These are phyloP conservation scores for Epicampocera succincta DNA, from an alignment of 2,888 invertebrate genomes.

Conservation along the genomic window DNA sequence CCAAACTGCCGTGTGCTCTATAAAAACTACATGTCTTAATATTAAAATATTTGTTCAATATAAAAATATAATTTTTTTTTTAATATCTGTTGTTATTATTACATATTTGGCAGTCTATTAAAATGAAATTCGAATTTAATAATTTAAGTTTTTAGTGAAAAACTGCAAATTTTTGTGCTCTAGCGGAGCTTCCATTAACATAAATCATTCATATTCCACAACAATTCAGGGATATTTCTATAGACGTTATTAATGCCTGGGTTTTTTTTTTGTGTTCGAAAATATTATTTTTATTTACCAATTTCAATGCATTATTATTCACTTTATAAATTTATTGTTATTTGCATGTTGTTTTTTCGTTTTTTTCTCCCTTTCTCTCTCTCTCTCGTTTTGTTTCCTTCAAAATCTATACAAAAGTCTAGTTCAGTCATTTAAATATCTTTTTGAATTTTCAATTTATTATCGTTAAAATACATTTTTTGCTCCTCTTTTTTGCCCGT, in stretches of 20 bases:
- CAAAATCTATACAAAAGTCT: conserved; percentile 9
- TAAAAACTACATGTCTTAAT: neutral
- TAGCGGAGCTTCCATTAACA: neutral
- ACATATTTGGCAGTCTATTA: conserved; percentile 19
- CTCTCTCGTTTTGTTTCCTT: neutral
- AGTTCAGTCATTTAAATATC: conserved; percentile 40
- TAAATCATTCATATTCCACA: conserved; percentile 39
- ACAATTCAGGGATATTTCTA: neutral
- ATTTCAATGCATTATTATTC: conserved; percentile 53
- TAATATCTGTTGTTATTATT: neutral
- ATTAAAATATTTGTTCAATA: conserved; percentile 11
- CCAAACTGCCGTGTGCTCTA: too few relatives aligned
- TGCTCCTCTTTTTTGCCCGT: neutral
- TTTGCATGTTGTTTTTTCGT: conserved; percentile 10
- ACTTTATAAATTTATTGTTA: conserved; percentile 53
- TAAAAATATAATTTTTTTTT: neutral
- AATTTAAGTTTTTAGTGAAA: conserved; percentile 10
- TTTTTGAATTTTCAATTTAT: conserved; percentile 59
- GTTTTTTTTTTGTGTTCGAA: conserved; percentile 21
- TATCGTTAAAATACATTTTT: conserved; percentile 40
- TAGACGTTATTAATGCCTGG: neutral
- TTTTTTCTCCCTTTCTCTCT: neutral
- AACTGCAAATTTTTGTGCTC: neutral
- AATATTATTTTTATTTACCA: conserved; percentile 44
- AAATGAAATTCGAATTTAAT: conserved; percentile 37